Conservation (phyloP, 1,140 invertebrate genomes). For the Epicauta chinensis region DNA sequence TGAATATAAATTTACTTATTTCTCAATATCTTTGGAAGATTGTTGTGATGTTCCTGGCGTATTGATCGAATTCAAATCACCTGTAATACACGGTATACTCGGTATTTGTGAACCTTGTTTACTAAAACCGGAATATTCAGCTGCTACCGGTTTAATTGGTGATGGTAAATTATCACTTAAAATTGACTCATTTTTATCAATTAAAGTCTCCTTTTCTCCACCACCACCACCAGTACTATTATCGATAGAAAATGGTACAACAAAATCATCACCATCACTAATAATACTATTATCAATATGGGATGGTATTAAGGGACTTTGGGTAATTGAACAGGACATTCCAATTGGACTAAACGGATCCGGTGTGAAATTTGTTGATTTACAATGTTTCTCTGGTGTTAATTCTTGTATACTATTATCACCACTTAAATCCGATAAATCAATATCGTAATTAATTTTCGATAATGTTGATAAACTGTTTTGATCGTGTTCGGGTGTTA, state of each 20-base stretch:
- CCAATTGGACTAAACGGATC: slow-evolving; percentile 43
- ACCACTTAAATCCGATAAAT: slow-evolving; percentile 61
- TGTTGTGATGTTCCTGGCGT: too few species aligned
- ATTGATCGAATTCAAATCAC: slow-evolving; percentile 38
- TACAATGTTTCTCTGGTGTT: slow-evolving; percentile 38
- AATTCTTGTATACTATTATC: slow-evolving; percentile 57
- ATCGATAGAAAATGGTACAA: slow-evolving; percentile 40
- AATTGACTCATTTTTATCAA: slow-evolving; percentile 53
- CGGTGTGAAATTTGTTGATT: slow-evolving; percentile 29
- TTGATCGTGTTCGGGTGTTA: slow-evolving; percentile 49
- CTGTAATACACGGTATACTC: slow-evolving; percentile 66
- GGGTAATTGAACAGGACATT: slow-evolving; percentile 24
- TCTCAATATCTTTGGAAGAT: too few species aligned
- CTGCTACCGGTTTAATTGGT: slow-evolving; percentile 51
- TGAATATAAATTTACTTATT: too few species aligned
- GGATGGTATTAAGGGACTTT: slow-evolving; percentile 32
- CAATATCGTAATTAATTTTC: slow-evolving; percentile 68
- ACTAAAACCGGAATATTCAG: slow-evolving; percentile 62
- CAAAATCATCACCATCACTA: slow-evolving; percentile 38
- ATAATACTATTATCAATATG: slow-evolving; percentile 10
- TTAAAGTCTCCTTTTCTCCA: slow-evolving; percentile 47
- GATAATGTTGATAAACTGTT: slow-evolving; percentile 51
- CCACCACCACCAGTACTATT: slow-evolving; percentile 5
- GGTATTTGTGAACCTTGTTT: slow-evolving; percentile 61
- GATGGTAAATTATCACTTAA: slow-evolving; percentile 54